Conservation (phyloP, 2,888 invertebrate species). For the Lobophora halterata region DNA sequence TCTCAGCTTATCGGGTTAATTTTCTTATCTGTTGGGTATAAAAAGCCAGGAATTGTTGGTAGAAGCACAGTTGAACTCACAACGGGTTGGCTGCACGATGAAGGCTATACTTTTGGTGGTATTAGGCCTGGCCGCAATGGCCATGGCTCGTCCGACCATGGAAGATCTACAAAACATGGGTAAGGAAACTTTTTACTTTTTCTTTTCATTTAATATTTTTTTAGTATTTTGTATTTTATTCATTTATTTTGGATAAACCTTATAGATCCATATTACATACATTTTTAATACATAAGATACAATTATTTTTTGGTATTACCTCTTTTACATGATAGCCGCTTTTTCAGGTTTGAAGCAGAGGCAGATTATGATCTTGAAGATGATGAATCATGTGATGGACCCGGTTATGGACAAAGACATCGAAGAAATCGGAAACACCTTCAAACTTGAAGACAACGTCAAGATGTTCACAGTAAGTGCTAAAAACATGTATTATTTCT, state of each 20-base stretch:
- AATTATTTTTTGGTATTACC: no score
- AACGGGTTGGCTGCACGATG: conserved; percentile 58
- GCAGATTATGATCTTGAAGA: conserved; percentile 72
- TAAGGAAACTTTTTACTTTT: conserved; percentile 37
- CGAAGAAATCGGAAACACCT: conserved; percentile 61
- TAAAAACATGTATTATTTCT: conserved; percentile 3
- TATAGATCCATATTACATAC: no score
- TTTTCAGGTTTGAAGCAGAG: conserved; percentile 64
- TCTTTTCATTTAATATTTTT: neutral
- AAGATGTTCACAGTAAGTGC: conserved; percentile 56
- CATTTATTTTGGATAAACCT: no score
- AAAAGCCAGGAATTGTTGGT: conserved; percentile 34
- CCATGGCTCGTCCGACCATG: conserved; percentile 56
- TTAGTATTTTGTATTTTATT: no score
- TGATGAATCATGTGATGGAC: conserved; percentile 76
- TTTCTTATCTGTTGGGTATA: conserved; percentile 37
- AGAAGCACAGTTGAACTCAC: conserved; percentile 53
- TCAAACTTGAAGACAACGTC: conserved; percentile 63
- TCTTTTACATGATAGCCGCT: no score
- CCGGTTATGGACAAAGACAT: conserved; percentile 71
- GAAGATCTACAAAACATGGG: conserved; percentile 49
- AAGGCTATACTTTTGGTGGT: conserved; percentile 53
- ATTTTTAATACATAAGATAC: no score
- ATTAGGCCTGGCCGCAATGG: conserved; percentile 58
- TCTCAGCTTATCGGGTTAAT: conserved; percentile 10